Evolutionary conservation across 2,888 invertebrate species (phyloP).

Genomic region (Allacma fusca): DNA sequence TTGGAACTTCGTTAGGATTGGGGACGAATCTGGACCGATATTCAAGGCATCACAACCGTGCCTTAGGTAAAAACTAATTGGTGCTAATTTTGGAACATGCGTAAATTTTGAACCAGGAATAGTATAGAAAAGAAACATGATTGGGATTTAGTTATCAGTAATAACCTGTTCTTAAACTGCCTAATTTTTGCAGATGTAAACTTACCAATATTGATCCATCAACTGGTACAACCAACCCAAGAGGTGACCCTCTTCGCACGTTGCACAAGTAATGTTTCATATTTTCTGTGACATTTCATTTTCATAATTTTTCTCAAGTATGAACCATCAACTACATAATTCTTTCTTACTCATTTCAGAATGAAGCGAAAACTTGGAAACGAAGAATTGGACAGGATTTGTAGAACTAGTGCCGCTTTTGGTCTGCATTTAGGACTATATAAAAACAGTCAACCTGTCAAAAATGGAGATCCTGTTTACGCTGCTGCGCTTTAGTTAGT

Average conservation of each 20-base stretch:
- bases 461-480: conserved; percentile 10
- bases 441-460: not conserved
- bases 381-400: conserved; percentile 39
- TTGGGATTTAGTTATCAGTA: too few species aligned
- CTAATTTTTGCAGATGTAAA: conserved; percentile 51
- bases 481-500: not conserved
- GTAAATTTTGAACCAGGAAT: too few species aligned
- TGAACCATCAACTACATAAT: too few species aligned
- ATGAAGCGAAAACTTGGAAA: conserved; percentile 47
- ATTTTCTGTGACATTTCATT: too few species aligned
- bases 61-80: too few species aligned
- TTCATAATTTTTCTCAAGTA: too few species aligned
- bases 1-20: conserved; percentile 54
- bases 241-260: conserved; percentile 53
- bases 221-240: conserved; percentile 45
- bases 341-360: too few species aligned
- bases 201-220: conserved; percentile 53
- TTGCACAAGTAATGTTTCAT: conserved; percentile 43
- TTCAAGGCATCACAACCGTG: conserved; percentile 55
- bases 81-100: too few species aligned
- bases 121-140: too few species aligned
- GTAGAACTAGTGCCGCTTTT: conserved; percentile 47
- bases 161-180: too few species aligned
- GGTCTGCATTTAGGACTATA: conserved; percentile 54
- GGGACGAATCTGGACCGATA: conserved; percentile 48